Percentiles rank a stretch among this genome's conserved stretches.
phyloP scores from a whole-genome alignment of 2,888 invertebrate species.

The Lasioglossum morio region DNA sequence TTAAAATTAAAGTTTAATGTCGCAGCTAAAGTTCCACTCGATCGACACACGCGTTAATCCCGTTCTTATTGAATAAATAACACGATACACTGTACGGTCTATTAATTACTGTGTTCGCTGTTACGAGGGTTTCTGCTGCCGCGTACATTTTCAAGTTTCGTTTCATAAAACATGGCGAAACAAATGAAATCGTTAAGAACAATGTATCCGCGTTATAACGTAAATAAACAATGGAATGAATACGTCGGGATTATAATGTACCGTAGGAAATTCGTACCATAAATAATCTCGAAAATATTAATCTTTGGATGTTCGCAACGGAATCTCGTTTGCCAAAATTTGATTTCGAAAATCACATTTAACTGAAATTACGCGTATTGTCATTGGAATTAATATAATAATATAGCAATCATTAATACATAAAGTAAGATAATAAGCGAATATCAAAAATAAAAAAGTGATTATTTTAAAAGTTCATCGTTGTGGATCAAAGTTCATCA shows the following conservation, averaged over 20 bases:
- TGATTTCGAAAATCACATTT: not conserved
- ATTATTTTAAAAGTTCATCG: not conserved
- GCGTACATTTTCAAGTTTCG: not conserved
- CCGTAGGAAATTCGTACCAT: constrained; percentile 17
- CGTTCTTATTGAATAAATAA: constrained; percentile 3
- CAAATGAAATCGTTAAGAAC: constrained; percentile 10
- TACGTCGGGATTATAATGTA: not conserved
- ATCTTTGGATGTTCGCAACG: not conserved
- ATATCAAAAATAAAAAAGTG: not conserved
- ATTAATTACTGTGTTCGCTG: constrained; percentile 14
- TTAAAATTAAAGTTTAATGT: not conserved
- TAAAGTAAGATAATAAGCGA: not conserved
- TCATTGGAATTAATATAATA: not conserved
- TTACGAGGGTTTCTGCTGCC: not conserved
- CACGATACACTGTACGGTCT: not conserved
- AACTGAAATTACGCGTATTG: not conserved
- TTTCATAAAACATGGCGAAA: not conserved
- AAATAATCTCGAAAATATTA: constrained; percentile 19
- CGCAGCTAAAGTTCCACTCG: too few relatives aligned
- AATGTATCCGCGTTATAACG: constrained; percentile 17
- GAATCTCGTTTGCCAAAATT: not conserved
- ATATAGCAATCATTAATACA: not conserved
- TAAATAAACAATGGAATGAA: constrained; percentile 36
- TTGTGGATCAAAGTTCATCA: too few relatives aligned
- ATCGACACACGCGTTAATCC: not conserved